Evolutionary conservation across 1,140 invertebrate genomes (phyloP).

Genomic region (Eumaeus atala): DNA sequence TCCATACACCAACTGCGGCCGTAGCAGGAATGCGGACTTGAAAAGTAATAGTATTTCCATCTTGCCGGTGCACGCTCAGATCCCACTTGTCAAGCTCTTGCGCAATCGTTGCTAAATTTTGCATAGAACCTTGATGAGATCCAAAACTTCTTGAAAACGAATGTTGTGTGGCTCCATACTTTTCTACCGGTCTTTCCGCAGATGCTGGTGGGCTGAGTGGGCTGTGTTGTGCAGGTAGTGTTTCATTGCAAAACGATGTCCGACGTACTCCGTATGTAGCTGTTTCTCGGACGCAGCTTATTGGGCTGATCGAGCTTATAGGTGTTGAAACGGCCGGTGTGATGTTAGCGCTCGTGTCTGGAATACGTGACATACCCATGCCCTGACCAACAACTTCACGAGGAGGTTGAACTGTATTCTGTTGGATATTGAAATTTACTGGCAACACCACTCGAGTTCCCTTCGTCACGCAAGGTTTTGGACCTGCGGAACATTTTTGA

Average conservation of each 20-base stretch:
- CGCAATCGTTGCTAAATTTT: slow-evolving; percentile 67
- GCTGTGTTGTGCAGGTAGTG: slow-evolving; percentile 58
- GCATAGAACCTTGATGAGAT: slow-evolving; percentile 62
- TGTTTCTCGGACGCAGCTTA: slow-evolving; percentile 39
- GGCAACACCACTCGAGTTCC: slow-evolving; percentile 78
- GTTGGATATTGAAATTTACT: slow-evolving; percentile 70
- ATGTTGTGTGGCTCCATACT: slow-evolving; percentile 51
- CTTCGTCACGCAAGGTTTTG: slow-evolving; percentile 78
- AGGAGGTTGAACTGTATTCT: slow-evolving; percentile 58
- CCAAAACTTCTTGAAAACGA: slow-evolving; percentile 52
- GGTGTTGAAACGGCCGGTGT: slow-evolving; percentile 36
- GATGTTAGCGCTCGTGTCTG: slow-evolving; percentile 44
- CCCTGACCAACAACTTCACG: slow-evolving; percentile 61
- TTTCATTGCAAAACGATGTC: slow-evolving; percentile 68
- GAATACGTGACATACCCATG: slow-evolving; percentile 53
- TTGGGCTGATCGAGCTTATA: slow-evolving; percentile 25
- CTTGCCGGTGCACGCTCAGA: slow-evolving; percentile 75
- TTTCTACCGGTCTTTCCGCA: slow-evolving; percentile 60
- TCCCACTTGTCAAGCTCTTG: slow-evolving; percentile 77
- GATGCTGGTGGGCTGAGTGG: slow-evolving; percentile 66
- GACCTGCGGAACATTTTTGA: slow-evolving; percentile 62
- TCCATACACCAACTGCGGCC: slow-evolving; percentile 81
- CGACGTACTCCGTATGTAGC: slow-evolving; percentile 63
- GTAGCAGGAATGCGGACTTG: slow-evolving; percentile 77
- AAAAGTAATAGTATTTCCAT: slow-evolving; percentile 76